Conservation (phyloP, 2,113 vertebrate genomes). For the Vimba vimba region DNA sequence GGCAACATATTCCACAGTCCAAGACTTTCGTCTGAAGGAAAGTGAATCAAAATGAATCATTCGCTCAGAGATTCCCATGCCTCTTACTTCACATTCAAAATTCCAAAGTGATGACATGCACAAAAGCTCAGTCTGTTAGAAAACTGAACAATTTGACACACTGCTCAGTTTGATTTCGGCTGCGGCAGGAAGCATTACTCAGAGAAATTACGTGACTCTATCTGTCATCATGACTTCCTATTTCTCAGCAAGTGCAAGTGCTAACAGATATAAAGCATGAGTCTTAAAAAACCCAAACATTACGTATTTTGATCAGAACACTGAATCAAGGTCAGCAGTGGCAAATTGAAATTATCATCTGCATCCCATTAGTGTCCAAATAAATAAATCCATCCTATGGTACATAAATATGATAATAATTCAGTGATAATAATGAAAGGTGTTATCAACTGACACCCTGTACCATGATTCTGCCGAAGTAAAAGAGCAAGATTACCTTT, state of each 20-base stretch:
- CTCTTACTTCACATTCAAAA: constrained; percentile 7
- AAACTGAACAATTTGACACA: constrained; percentile 6
- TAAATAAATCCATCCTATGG: background rate
- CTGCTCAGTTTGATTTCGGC: background rate
- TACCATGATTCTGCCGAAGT: background rate
- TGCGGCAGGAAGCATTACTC: constrained; percentile 25
- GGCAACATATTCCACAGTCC: background rate
- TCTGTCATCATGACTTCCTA: background rate
- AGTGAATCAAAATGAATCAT: constrained; percentile 23
- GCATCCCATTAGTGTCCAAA: background rate
- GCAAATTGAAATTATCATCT: background rate
- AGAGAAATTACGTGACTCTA: constrained; percentile 12
- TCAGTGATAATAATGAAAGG: background rate
- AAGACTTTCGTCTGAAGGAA: background rate
- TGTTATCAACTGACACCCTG: background rate
- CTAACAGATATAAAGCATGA: constrained; percentile 18
- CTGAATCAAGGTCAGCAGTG: background rate
- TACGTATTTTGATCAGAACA: background rate
- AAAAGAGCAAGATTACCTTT: background rate
- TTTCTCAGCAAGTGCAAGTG: background rate
- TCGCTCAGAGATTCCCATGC: background rate
- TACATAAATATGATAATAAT: background rate
- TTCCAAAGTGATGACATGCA: constrained; percentile 44
- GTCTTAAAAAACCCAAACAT: background rate
- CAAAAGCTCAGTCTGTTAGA: constrained; percentile 8